These are phyloP conservation scores for Marmota flaviventris DNA, from an alignment of 2,113 vertebrate genomes.

Conservation along the genomic window DNA sequence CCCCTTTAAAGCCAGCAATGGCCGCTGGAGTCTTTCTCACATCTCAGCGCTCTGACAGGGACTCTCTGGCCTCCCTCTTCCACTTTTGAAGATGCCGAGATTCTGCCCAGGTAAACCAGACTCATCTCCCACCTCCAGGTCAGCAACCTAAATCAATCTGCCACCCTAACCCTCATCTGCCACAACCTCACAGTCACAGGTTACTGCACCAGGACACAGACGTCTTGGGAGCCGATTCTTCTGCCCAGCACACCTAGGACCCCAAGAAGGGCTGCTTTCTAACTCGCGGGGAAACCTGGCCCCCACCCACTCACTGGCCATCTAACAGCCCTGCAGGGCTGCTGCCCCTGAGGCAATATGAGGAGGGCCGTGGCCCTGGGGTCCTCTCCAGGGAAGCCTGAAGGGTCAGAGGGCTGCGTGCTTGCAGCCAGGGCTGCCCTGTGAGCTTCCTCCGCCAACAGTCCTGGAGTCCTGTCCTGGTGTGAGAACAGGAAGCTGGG, in stretches of 20 bases:
- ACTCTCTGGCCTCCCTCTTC: neutral
- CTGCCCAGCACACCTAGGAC: neutral
- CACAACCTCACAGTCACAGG: rapidly evolving
- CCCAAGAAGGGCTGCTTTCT: no score
- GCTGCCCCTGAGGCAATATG: rapidly evolving
- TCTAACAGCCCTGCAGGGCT: rapidly evolving
- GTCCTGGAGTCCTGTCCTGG: neutral
- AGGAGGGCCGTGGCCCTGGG: neutral
- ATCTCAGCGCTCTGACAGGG: rapidly evolving
- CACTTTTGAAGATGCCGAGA: neutral
- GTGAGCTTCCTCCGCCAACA: rapidly evolving
- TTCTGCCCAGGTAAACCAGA: rapidly evolving
- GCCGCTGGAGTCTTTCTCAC: rapidly evolving
- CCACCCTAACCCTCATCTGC: neutral
- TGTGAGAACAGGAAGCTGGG: neutral
- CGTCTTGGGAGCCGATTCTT: neutral
- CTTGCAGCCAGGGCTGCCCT: rapidly evolving
- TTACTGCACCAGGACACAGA: neutral
- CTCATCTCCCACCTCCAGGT: neutral
- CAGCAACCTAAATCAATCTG: neutral
- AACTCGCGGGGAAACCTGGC: neutral
- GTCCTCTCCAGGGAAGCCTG: rapidly evolving
- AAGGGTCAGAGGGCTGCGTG: rapidly evolving
- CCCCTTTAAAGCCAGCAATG: rapidly evolving
- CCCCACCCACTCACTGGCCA: no score